Evolutionary conservation across 2,888 invertebrate species (phyloP), one percentile per base, ranked within the genome.

Genomic region (Agonum fuliginosum): DNA sequence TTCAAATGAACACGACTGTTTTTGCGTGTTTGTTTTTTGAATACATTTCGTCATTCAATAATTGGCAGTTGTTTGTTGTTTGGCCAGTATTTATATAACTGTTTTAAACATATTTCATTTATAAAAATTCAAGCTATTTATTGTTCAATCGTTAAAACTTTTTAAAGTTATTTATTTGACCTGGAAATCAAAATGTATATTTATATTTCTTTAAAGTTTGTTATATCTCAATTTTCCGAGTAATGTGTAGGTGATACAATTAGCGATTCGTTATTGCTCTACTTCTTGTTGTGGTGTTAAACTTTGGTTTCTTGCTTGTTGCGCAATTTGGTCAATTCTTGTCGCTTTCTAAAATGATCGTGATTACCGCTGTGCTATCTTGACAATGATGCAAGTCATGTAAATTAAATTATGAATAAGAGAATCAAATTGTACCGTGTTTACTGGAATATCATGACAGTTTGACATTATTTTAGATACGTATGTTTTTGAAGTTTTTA

Each of bases 291-390:
- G 62, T 17, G 62, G 75, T 74, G 46, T 48, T 72, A 78, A 67
- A 73, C 78, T 79, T 75, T 67, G 78, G 79, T 79, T 79, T 79
- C 79, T 78, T 78, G 75, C 65, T 54, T 6, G 24, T 79, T 80
- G 72, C 74, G 79, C 67, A 79, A 78, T 71, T 30, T 20, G 14
- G 58, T 58, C 65, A 19, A 76, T 78, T 75, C 71, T 76, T 58
- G 54, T 72, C 75, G 71, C 79, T 79, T 79, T 79, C 79, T 79
- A 79, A 79, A 79, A 77, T 58, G 67, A 75, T 78, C 58, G 69
- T 75, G 58, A 74, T 54, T 70, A 24, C 54, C 22, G 71, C 24
- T 22, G 41, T 43, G 27, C 70, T 76, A 70, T 43, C 69, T 46
- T 46, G 65, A 67, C 76, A 70, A 72, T 78, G 70, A 72, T 71